Base-by-base conservation (phyloP, 2,888 invertebrate species). In the Biston stratarius region DNA sequence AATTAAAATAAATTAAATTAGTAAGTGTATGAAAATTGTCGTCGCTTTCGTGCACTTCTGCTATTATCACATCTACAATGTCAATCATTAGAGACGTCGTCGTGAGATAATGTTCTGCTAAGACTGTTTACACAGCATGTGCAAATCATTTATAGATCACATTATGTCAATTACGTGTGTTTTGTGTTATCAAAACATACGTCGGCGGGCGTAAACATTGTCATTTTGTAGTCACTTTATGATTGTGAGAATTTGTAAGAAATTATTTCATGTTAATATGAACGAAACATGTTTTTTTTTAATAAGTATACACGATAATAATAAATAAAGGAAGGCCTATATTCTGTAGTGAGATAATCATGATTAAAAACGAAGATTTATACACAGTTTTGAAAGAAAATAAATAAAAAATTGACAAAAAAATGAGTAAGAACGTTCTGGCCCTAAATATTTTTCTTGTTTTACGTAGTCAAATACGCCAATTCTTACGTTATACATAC, bases 31-130 rank as follows among this genome's bases (percentile, higher is more conserved):
- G 55, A 53, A 67, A 72, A 70, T 58, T 67, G 63, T 56, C 51
- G 38, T 59, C 47, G 44, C 9, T 62, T 62, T 67, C 69, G 69
- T 73, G 73, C 73, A 66, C 33, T 44, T 40, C 15, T 12, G 42
- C 47, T 24, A 67, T 73, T 69, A 73, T 67, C 69, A 64, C 64
- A n/a, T 60, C 60, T 42, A 61, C 59, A 61, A 66, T 64, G 61
- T 61, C 45, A 49, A 45, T 51, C 52, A 48, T 57, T 66, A 52
- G 51, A 56, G 38, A 9, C 10, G 42, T 64, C 10, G 42, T 64
- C 64, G 60, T 53, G 60, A 56, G 60, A 10, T 49, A 44, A 49
- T 65, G 42, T 53, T 58, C 36, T 24, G n/a, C 61, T 53, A 59
- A 49, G 11, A 55, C 24, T 53, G 42, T 61, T 65, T 48, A 48